Evolutionary conservation across 2,113 vertebrate species (phyloP), one percentile per base, ranked within the genome.

Genomic region (Eulemur macaco): DNA sequence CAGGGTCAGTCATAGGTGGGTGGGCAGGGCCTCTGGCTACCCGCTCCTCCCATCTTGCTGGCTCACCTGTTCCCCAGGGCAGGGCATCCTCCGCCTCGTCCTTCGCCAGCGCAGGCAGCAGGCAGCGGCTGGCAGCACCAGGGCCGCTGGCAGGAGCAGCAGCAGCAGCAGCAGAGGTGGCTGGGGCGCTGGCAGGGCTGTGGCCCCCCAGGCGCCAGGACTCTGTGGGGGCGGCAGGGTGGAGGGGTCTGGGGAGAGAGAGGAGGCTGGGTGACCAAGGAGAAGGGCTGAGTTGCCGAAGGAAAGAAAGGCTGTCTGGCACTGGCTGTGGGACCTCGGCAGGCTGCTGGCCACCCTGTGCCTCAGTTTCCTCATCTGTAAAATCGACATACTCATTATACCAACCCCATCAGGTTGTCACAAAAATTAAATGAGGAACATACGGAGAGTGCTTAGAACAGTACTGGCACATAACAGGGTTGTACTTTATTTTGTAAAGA

Each of bases 31-130:
- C 37, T 82, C 89, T 0, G 98, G 82, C 98, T 98, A 74, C 98
- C 98, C 93, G 10, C 4, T 97, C 98, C 31, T 98, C 98, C 11
- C 98, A 0, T 37, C 94, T 93, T 25, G 98, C 97, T 84, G 63
- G 96, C 99, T 99, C 93, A 99, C 98, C 56, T 98, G 98, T 0
- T 98, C 98, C 10, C 96, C 96, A 15, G 97, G 97, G 6, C 66
- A 86, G 39, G 99, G 95, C 34, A 98, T 90, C 0, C 98, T 97
- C 91, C 98, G 97, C 87, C 98, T 98, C 18, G 39, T 77, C 91
- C 90, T 71, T 97, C 27, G 42, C 99, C 99, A n/a, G 98, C 93
- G 54, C 98, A 98, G 96, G 99, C 98, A 99, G 96, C 58, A 96
- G 96, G 90, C 47, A 2, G 84, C 2, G 29, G 14, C 88, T 8